Base-by-base conservation (phyloP, 2,113 vertebrate genomes). In the Uria aalge region DNA sequence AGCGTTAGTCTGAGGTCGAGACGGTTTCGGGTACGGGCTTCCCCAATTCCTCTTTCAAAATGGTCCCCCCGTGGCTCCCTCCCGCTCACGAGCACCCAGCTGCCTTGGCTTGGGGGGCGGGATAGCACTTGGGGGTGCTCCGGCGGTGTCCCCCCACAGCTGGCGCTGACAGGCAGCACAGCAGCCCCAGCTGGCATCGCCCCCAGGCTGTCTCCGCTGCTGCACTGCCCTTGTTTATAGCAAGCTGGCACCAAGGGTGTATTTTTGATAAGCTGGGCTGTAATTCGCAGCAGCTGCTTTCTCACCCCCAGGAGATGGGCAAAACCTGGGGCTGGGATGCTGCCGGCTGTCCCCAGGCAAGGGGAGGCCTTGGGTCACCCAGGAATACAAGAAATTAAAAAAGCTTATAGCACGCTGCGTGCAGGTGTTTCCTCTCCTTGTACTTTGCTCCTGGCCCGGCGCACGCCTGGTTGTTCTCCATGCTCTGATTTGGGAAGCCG, bases 401-500 rank as follows among this genome's bases (percentile, higher is more conserved):
- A 60, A 45, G 12, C 69, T 55, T 24, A n/a, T 6, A 32, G 38
- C 2, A 1, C 0, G 0, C 12, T 24, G 19, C 0, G 1, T 32
- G 47, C 0, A 1, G 36, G 36, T 60, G 20, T 59, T 95, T 52
- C 47, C 15, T 47, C 15, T 69, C 36, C 41, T 47, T 4, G 2
- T 55, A 7, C 67, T 64, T 76, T 41, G 67, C 62, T 63, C 47
- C n/a, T 3, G 3, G 36, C 67, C 62, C 0, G 0, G 41, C 3
- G 2, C 10, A 1, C 43, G 32, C 56, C 69, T 1, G 2, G 21
- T 55, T 80, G 27, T 56, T 94, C 34, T 53, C 12, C 0, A 1
- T 59, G 36, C 45, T 62, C 72, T 0, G 3, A 0, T 56, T 69
- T 0, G 9, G 48, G 67, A 79, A 80, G 59, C 23, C 0, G 0